Evolutionary conservation across 1,140 invertebrate genomes (phyloP).

Genomic region (Platyscapa corneri): DNA sequence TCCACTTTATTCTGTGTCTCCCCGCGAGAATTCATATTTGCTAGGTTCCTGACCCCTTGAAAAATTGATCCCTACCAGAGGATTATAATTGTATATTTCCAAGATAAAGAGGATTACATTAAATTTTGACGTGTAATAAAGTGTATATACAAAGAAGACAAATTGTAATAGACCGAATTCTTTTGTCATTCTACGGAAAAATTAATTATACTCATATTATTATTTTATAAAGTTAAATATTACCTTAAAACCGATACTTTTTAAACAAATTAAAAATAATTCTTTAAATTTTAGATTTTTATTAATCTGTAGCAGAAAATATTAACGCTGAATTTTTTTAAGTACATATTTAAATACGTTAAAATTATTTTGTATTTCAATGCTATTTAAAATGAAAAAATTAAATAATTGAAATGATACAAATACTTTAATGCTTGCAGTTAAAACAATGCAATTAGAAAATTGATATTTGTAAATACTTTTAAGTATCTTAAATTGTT

Average conservation of each 20-base stretch:
- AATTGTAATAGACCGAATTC: conserved; percentile 9
- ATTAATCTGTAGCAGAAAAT: no score
- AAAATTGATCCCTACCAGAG: conserved; percentile 23
- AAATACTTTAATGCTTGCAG: no score
- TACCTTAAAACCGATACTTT: not conserved
- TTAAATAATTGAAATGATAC: no score
- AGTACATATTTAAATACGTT: no score
- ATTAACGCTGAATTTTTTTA: no score
- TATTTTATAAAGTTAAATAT: not conserved
- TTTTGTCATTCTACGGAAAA: not conserved
- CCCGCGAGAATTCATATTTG: conserved; percentile 15
- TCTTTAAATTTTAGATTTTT: no score
- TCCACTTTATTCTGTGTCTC: conserved; percentile 18
- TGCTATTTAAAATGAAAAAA: no score
- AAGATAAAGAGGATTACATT: conserved; percentile 27
- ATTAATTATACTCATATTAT: not conserved
- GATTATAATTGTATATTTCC: conserved; percentile 30
- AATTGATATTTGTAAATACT: no score
- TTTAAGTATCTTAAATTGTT: no score
- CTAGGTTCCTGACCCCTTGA: conserved; percentile 24
- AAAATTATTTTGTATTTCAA: no score
- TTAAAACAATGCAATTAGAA: no score
- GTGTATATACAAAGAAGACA: conserved; percentile 7
- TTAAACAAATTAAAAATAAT: not conserved
- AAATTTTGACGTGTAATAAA: conserved; percentile 20